Evolutionary conservation across 92 coral and sea anemone species (phyloP).

Genomic region (Epizoanthus rinbou): DNA sequence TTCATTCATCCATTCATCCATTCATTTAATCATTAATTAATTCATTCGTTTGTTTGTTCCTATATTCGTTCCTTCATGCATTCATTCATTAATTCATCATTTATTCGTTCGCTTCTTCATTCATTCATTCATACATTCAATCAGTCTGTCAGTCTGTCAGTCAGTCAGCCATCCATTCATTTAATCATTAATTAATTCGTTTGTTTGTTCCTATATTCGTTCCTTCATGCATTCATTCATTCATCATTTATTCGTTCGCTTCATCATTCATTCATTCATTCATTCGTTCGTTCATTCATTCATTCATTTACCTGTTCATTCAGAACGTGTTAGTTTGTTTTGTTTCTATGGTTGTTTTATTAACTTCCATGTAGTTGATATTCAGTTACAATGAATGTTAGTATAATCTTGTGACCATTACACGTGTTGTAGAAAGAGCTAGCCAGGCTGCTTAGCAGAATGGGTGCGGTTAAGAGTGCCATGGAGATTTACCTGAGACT

Average conservation of each 20-base stretch:
- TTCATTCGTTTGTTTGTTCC: not conserved
- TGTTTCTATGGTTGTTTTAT: not conserved
- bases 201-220: not conserved
- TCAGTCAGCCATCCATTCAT: not conserved
- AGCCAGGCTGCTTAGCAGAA: conserved; percentile 64
- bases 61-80: not conserved
- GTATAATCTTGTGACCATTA: not conserved
- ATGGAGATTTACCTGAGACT: conserved; percentile 81
- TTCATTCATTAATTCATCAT: not conserved
- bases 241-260: too few relatives aligned
- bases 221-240: not conserved
- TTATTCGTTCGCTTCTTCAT: not conserved
- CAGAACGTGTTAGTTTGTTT: not conserved
- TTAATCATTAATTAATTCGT: not conserved
- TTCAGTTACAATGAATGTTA: not conserved
- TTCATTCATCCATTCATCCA: not conserved
- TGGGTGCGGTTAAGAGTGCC: conserved; percentile 91
- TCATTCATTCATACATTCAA: not conserved
- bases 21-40: not conserved
- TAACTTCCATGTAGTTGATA: not conserved
- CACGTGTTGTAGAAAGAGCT: conserved; percentile 68
- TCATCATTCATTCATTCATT: not conserved
- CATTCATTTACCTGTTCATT: too few relatives aligned
- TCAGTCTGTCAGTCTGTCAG: not conserved
- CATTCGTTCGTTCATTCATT: not conserved